A percentile compares a stretch with the other conserved stretches of the same genome.
These are phyloP conservation scores for Caenorhabditis tropicalis DNA, from an alignment of 1,140 invertebrate species.

Conservation along the genomic window DNA sequence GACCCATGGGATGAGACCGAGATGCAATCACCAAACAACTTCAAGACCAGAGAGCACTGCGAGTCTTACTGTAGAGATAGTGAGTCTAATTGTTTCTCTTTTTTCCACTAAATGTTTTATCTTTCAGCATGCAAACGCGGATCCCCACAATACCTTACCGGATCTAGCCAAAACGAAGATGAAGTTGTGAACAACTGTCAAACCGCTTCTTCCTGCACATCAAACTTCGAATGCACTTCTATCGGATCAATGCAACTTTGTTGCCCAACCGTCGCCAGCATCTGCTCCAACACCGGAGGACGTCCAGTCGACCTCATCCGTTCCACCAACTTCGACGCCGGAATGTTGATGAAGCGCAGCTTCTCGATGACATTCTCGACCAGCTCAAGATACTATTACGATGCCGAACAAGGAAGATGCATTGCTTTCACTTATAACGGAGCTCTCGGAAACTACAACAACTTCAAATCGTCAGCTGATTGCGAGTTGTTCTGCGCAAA, in stretches of 20 bases:
- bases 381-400: constrained; percentile 67
- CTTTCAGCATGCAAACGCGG: constrained; percentile 69
- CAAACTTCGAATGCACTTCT: constrained; percentile 69
- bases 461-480: constrained; percentile 68
- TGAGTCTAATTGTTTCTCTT: constrained; percentile 54
- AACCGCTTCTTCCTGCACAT: constrained; percentile 64
- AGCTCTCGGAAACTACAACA: constrained; percentile 70
- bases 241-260: constrained; percentile 70
- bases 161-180: constrained; percentile 66
- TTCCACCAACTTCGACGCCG: constrained; percentile 67
- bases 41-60: constrained; percentile 70
- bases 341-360: constrained; percentile 54
- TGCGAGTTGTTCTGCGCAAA: constrained; percentile 71
- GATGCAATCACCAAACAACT: constrained; percentile 71
- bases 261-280: constrained; percentile 67
- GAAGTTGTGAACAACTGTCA: constrained; percentile 69
- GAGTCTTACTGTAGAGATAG: constrained; percentile 71
- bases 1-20: constrained; percentile 71
- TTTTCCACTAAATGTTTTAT: background rate
- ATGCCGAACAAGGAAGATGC: constrained; percentile 69
- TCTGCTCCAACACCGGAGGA: constrained; percentile 66
- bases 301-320: constrained; percentile 63
- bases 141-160: constrained; percentile 69
- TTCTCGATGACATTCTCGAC: constrained; percentile 52
- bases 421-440: constrained; percentile 68